Base-by-base conservation (phyloP, 2,797 vertebrate genomes). In the Phataginus tetradactyla region DNA sequence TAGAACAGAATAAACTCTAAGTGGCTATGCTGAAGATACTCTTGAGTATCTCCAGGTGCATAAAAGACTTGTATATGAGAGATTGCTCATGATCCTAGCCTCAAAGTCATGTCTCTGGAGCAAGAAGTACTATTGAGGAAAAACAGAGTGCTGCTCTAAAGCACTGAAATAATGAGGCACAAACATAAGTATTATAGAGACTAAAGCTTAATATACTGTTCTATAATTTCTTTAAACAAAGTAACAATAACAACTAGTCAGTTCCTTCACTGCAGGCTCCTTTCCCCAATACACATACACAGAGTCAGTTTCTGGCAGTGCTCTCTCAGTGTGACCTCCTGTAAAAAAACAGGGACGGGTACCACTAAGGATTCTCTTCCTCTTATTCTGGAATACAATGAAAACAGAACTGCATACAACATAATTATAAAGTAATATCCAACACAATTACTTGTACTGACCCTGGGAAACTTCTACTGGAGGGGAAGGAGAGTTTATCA, bases 141-240 rank as follows among this genome's bases (percentile, higher is more conserved):
- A 95, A 84, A 66, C 8, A 32, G 37, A 57, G 34, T 72, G 71
- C 29, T 92, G 27, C 27, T 93, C 61, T 86, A 93, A 93, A 95
- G 59, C 64, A 96, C 80, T 94, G 77, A 96, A 93, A 84, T 63
- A 92, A 95, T 3, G n/a, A 95, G 90, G 55, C 53, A 74, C 69
- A 95, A 87, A 95, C 68, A 81, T 75, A 92, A 87, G n/a, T 75
- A n/a, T 90, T 80, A 93, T 32, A 93, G 91, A 96, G 63, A 96
- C 64, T 95, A 87, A 94, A 88, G 37, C 20, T 81, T 94, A 94
- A 90, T 91, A 94, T 78, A 69, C 29, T 88, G 23, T 92, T 77
- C 77, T 88, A 94, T 94, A 81, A 94, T 88, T 94, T 97, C 91
- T 85, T 92, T 95, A 96, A 97, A 96, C 81, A 95, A 86, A 86